Evolutionary conservation across 2,113 vertebrate species (phyloP).

Genomic region (Origma solitaria): DNA sequence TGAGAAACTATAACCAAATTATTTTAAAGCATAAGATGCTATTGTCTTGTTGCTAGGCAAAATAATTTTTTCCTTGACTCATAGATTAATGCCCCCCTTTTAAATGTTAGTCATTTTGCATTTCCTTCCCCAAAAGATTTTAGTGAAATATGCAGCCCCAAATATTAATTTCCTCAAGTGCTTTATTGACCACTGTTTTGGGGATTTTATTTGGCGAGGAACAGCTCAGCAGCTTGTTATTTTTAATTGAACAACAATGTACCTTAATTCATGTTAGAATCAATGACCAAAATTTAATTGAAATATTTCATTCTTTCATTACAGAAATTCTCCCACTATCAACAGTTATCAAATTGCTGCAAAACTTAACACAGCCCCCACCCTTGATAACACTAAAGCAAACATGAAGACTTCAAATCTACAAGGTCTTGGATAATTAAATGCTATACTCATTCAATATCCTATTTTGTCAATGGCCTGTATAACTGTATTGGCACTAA

Average conservation of each 20-base stretch:
- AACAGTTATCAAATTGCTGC: neutral
- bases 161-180: slow-evolving; percentile 45
- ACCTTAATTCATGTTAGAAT: slow-evolving; percentile 20
- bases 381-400: neutral
- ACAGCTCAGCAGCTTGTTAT: slow-evolving; percentile 43
- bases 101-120: neutral
- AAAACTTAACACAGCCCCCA: neutral
- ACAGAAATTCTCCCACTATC: slow-evolving; percentile 1
- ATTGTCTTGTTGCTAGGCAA: neutral
- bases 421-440: neutral
- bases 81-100: neutral
- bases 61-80: neutral
- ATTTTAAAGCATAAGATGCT: neutral
- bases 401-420: neutral
- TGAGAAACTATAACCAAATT: neutral
- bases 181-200: slow-evolving; percentile 23
- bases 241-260: slow-evolving; percentile 61
- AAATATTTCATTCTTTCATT: slow-evolving; percentile 45
- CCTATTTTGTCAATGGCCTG: neutral
- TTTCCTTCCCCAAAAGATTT: neutral
- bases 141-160: neutral
- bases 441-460: neutral
- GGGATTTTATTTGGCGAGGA: slow-evolving; percentile 27
- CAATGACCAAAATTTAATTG: slow-evolving; percentile 46
- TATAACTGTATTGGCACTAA: rapidly evolving